Base-by-base conservation (phyloP, 2,888 invertebrate species). In the Euplexia lucipara region DNA sequence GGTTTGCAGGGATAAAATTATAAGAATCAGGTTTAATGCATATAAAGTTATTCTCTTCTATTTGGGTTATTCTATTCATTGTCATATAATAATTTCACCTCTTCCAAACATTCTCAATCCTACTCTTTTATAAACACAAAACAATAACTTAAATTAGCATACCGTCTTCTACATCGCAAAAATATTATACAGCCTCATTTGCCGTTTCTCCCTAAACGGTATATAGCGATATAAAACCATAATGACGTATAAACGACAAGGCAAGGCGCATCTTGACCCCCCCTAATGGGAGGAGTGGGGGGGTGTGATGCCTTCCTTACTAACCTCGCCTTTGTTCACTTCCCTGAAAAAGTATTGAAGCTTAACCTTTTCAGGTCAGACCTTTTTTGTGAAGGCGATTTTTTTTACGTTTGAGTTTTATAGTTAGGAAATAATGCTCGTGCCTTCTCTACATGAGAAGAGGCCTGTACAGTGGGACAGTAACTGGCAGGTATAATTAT, bases 261-360 rank as follows among this genome's bases (percentile, higher is more conserved):
- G 77, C 81, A 67, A 59, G 53, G 59, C 79, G 78, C 78, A 79
- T 82, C 81, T 78, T 79, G 68, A 61, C 73, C 65, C 78, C 82
- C 82, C 70, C 34, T 42, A 42, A 51, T 54, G 37, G n/a, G 39
- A 56, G 59, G 56, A 45, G 57, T 63, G 68, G 59, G 63, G 68
- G 74, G 44, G 61, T 65, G 51, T 75, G 69, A 75, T 74, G 84
- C 83, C 86, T 86, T 87, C 87, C 88, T 88, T 86, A 79, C 82
- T 79, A 83, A 77, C 79, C 69, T 77, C 78, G 84, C 87, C 88
- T 90, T 90, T 90, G 90, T 91, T 90, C 89, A 69, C 52, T 69
- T 63, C 63, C 57, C 78, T 80, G 82, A 82, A 81, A 80, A 82
- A 82, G 79, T 82, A 79, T 66, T 72, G 60, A 75, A 75, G 65